These are phyloP conservation scores for Pterocles orientalis DNA, from an alignment of 2,113 vertebrate genomes.

Conservation along the genomic window DNA sequence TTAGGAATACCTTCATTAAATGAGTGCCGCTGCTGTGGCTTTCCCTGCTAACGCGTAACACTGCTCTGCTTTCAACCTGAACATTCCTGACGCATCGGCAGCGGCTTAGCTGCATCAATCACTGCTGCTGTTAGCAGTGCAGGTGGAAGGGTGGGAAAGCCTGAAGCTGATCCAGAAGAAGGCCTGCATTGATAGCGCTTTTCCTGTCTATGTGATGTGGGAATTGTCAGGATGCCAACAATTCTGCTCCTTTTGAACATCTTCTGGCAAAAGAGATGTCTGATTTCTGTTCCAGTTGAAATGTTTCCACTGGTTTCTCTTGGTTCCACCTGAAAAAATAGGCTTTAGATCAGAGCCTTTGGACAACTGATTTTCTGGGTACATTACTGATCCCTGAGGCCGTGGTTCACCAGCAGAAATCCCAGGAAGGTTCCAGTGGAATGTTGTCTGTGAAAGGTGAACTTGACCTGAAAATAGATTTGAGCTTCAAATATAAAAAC, in stretches of 20 bases:
- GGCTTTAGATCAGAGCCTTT: not conserved
- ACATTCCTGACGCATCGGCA: rapidly evolving
- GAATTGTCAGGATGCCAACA: slow-evolving; percentile 55
- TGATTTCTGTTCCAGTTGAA: slow-evolving; percentile 30
- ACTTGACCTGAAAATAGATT: not conserved
- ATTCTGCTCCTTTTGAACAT: slow-evolving; percentile 34
- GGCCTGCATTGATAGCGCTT: not conserved
- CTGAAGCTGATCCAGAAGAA: slow-evolving; percentile 48
- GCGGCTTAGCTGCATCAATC: not conserved
- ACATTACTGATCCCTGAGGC: not conserved
- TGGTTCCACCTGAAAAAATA: slow-evolving; percentile 18
- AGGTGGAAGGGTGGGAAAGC: slow-evolving; percentile 45
- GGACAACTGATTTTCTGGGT: not conserved
- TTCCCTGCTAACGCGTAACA: rapidly evolving
- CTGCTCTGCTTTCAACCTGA: not conserved
- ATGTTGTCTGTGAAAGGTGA: not conserved
- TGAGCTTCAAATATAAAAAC: not conserved
- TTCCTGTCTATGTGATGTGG: slow-evolving; percentile 43
- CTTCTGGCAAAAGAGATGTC: not conserved
- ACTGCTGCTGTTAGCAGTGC: not conserved
- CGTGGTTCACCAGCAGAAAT: rapidly evolving
- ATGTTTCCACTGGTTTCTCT: not conserved
- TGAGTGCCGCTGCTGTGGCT: rapidly evolving
- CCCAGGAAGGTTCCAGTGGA: not conserved
- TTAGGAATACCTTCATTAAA: not conserved